Percentiles rank a stretch among this genome's conserved stretches.
phyloP scores from a whole-genome alignment of 1,140 invertebrate species.

The Antheraea mylitta region DNA sequence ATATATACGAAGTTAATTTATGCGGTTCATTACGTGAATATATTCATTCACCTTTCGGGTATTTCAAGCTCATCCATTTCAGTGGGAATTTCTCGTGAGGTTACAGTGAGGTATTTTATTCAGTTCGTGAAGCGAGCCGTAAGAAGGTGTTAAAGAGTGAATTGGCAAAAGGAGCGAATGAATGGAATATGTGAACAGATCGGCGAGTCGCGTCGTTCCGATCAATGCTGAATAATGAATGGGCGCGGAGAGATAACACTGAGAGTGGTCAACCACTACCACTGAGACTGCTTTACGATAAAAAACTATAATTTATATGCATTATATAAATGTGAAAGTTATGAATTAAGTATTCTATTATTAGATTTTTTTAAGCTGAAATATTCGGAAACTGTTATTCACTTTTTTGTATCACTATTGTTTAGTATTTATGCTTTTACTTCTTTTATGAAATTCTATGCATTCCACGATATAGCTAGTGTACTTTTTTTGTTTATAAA shows the following conservation, averaged over 20 bases:
- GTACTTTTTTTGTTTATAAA: no score
- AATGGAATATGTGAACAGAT: constrained; percentile 59
- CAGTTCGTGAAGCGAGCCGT: constrained; percentile 54
- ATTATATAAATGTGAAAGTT: neutral
- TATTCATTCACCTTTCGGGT: neutral
- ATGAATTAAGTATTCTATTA: neutral
- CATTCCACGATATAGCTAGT: no score
- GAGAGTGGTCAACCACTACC: constrained; percentile 22
- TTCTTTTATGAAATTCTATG: no score
- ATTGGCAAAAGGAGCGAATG: constrained; percentile 60
- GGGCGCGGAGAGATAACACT: constrained; percentile 37
- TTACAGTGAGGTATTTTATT: constrained; percentile 60
- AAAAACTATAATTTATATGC: neutral
- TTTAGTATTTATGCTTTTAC: no score
- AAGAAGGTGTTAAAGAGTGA: constrained; percentile 72
- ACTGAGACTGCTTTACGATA: neutral
- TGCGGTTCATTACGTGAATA: constrained; percentile 28
- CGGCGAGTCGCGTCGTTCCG: constrained; percentile 38
- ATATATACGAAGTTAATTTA: neutral
- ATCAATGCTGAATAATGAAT: constrained; percentile 56
- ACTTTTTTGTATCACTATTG: no score
- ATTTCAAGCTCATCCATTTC: neutral
- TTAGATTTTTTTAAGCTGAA: neutral
- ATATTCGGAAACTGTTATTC: no score
- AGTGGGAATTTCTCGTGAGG: constrained; percentile 40